Base-by-base conservation (phyloP, 2,888 invertebrate species). In the Drosophila mulleri region DNA sequence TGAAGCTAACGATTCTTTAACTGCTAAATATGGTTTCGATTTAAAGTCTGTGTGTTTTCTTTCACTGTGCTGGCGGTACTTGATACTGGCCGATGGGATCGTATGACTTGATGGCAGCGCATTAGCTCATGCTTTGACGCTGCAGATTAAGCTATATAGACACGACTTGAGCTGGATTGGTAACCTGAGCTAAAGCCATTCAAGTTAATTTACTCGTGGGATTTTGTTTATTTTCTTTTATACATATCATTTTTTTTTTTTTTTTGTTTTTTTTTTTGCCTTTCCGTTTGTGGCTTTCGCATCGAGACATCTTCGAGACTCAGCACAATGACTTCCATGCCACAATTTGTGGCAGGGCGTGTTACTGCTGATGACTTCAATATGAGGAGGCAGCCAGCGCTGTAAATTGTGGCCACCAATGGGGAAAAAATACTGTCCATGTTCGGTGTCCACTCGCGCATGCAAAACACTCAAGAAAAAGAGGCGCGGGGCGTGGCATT, bases 201-300 rank as follows among this genome's bases (percentile, higher is more conserved):
- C 72, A 70, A 82, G 89, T 84, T 88, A 84, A 84, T 88, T 84
- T 73, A 88, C 75, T 84, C 84, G 84, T 85, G 90, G 71, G 84
- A 85, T 59, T 79, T 75, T 72, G 57, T 75, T 69, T 57, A 35
- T 63, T 59, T 65, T 78, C 16, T n/a, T 41, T 12, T 39, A n/a
- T n/a, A 39, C 20, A 23, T 20, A 35, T 35, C 7, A 37, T 37
- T 39, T 53, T 11, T 23, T 62, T 42, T 29, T 42, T 26, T 20
- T 41, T 59, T 48, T 32, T 53, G n/a, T n/a, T n/a, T 63, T 52
- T 3, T 64, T 50, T 63, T 18, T 26, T 26, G 39, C 35, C 44
- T 53, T 57, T 47, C 67, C 45, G 67, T 52, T 47, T 68, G 67
- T 32, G 67, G 59, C 67, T 58, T 74, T 75, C 50, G 61, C 73